Base-by-base conservation (phyloP, 2,888 invertebrate species). In the Drosophila stalkeri region DNA sequence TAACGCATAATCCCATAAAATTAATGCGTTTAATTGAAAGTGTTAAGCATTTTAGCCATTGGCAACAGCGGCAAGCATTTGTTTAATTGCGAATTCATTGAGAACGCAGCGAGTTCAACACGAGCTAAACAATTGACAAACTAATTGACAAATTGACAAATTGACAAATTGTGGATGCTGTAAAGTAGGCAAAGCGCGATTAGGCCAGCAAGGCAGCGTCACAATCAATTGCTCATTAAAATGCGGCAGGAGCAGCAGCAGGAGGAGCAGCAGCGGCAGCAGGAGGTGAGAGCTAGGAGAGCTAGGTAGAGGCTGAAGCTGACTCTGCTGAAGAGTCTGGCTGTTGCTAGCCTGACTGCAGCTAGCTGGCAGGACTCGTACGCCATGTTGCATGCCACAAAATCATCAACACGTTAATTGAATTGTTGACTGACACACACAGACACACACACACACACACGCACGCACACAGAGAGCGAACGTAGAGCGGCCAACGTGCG, bases 341-440 rank as follows among this genome's bases (percentile, higher is more conserved):
- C 27, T 9, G n/a, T 31, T 47, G 47, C 47, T 39, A 59, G 59
- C n/a, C 46, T 12, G 35, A 9, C 14, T 46, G 57, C 43, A 33
- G 27, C 47, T 31, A 23, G 55, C 7, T 65, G 68, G 49, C 71
- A 79, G 82, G 75, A 80, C 80, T 81, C 69, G 81, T 75, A 61
- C 68, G 77, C 70, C 75, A 85, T 81, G 88, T 85, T 82, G 88
- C 88, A 90, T 91, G 88, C 91, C 90, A 84, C 91, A 89, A 91
- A 91, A 88, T 89, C 91, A 90, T 87, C 90, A 87, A 82, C 90
- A 90, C 86, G 90, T 90, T 91, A 91, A 91, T 91, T 91, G 91
- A 91, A 91, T 91, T 91, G 91, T 91, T 91, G 90, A 91, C 90
- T 91, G 90, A 85, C 89, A 81, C 82, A 87, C 81, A 75, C 72